Evolutionary conservation across 2,113 vertebrate species (phyloP).

Genomic region (Marcusenius ussheri): DNA sequence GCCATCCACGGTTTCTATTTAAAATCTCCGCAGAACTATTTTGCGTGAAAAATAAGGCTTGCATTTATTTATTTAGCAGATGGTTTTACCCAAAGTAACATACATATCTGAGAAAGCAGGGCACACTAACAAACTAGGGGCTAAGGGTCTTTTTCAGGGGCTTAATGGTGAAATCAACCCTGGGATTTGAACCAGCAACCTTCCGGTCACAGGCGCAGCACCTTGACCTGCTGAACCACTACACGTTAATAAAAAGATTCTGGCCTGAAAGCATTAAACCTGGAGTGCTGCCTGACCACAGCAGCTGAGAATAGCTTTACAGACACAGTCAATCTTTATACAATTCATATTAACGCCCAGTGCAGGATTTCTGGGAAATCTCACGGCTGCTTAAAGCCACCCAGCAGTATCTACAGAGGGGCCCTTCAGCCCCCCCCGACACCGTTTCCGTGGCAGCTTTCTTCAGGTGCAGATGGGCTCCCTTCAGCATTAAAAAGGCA

Average conservation of each 20-base stretch:
- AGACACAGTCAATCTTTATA: neutral
- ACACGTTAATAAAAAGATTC: neutral
- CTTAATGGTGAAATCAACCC: neutral
- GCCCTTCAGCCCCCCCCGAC: neutral
- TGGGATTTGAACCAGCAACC: neutral
- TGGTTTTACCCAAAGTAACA: neutral
- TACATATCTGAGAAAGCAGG: neutral
- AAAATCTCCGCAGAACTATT: neutral
- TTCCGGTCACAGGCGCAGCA: neutral
- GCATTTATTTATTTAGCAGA: neutral
- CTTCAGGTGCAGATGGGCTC: neutral
- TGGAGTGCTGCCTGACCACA: neutral
- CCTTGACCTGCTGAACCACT: neutral
- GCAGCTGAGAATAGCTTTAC: neutral
- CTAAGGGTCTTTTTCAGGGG: neutral
- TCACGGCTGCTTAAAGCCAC: neutral
- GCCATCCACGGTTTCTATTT: neutral
- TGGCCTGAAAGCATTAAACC: neutral
- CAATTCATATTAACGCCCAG: neutral
- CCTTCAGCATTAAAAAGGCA: neutral
- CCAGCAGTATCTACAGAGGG: neutral
- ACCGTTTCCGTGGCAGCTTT: neutral
- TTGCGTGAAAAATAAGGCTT: neutral
- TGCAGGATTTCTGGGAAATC: neutral
- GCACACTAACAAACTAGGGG: neutral